Base-by-base conservation (phyloP, 1,140 invertebrate species). In the Cotesia glomerata region DNA sequence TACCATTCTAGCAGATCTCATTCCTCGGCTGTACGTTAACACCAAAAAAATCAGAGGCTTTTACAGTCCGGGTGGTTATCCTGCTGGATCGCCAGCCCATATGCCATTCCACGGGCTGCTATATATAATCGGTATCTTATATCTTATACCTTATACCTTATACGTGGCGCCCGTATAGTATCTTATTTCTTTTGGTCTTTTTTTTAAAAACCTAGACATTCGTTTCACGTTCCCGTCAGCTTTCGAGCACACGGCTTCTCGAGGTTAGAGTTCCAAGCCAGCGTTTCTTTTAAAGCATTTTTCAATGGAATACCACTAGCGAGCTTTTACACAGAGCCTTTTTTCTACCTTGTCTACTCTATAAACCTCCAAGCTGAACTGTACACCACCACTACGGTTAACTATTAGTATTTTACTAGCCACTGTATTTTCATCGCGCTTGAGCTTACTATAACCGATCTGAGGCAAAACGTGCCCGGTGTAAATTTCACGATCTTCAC, bases 121-220 rank as follows among this genome's bases (percentile, higher is more conserved):
- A 26, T 26, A 26, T 26, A 26, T 26, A 26, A 62, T 66, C 64
- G 78, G 72, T 59, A 18, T 66, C 70, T 9, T 45, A 45, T 45
- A 45, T 11, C 11, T 11, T 11, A 45, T 11, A 45, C 5, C 36
- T 7, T 39, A 39, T 3, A 39, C 36, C 39, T 63, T 49, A 65
- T 77, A 71, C 68, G 71, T 67, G 68, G 35, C 52, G 49, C 35
- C 51, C 77, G 73, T 74, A 76, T 67, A 7, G 39, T 45, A 45
- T 45, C 39, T 45, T 45, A 45, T 45, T 45, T 45, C 7, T 45
- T 76, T 77, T 26, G 26, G 26, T 26, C 26, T 26, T 76, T 13
- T 68, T 67, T 71, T 71, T 74, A 78, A 78, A 82, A 83, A 84
- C 82, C 81, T 78, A 68, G 76, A 77, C 80, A 83, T 83, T 82